Evolutionary conservation across 2,113 vertebrate species (phyloP), one percentile per base, ranked within the genome.

Genomic region (Sinocyclocheilus maitianheensis): DNA sequence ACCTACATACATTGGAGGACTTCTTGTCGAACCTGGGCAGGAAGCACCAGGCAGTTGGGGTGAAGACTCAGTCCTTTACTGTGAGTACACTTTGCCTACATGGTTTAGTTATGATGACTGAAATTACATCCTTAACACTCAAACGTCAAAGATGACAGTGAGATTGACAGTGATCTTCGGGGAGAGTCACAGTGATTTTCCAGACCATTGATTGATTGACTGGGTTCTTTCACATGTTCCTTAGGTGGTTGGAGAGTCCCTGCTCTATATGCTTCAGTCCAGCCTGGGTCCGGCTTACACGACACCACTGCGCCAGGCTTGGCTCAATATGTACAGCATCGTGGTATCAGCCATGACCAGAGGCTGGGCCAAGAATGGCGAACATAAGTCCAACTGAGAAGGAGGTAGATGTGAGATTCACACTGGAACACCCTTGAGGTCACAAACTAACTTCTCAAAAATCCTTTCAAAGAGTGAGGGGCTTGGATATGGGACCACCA

Each of bases 211-310:
- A 34, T 65, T 78, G 46, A 78, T 85, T 84, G 63, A 60, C 37
- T 84, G 20, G 75, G 8, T 88, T 13, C 10, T 69, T 88, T 48
- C 82, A 22, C 43, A 14, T 86, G 60, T 87, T 89, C 34, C 16
- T 34, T 92, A 99, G 98, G 88, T 95, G 20, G 97, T 98, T 0
- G 97, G 98, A 0, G 97, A 98, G 91, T 96, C 97, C 72, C 93
- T 99, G 88, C 95, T 98, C 82, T 98, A 96, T 92, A 97, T 98
- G 96, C 93, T 98, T 93, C 97, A 98, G 93, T 94, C 94, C 90
- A 96, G 96, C 88, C 94, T 98, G 84, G 97, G 97, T 14, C 90
- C 95, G 1, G 93, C 94, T 85, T 98, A 98, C 94, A 97, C 96
- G 0, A 92, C 95, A 0, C 93, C 96, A 0, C 79, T 94, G 69